phyloP scores from a whole-genome alignment of 2,888 invertebrate genomes.

The Lydus trimaculatus region DNA sequence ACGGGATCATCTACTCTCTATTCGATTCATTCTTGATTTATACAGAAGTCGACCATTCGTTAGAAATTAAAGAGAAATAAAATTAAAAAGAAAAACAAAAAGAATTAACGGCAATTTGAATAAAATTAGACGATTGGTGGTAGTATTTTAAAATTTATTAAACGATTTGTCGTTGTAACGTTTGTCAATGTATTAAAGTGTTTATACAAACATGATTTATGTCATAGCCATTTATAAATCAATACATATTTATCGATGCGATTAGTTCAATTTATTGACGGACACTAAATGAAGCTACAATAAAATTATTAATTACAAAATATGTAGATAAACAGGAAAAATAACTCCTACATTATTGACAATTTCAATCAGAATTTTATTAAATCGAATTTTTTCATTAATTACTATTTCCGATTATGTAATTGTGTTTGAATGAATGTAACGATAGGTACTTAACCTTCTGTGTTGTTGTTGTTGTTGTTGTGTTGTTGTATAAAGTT shows the following conservation, averaged over 20 bases:
- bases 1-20: conserved; percentile 35
- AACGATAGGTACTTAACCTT: conserved; percentile 33
- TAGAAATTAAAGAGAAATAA: not conserved
- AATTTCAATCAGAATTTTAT: not conserved
- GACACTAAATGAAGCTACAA: conserved; percentile 40
- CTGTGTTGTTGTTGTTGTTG: conserved; percentile 18
- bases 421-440: conserved; percentile 30
- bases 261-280: conserved; percentile 44
- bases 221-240: conserved; percentile 46
- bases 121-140: conserved; percentile 28
- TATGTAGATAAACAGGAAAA: not conserved
- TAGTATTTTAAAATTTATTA: conserved; percentile 44
- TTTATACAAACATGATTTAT: conserved; percentile 51
- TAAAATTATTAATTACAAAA: conserved; percentile 35
- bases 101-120: no score
- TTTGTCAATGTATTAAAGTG: conserved; percentile 46
- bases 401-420: conserved; percentile 40
- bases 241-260: conserved; percentile 46
- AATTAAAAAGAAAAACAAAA: no score
- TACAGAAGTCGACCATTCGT: conserved; percentile 24
- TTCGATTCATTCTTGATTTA: conserved; percentile 36
- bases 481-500: conserved; percentile 13
- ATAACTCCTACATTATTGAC: not conserved
- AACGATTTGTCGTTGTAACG: conserved; percentile 50
- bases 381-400: conserved; percentile 26